A percentile compares a stretch with the other conserved stretches of the same genome.
Evolutionary conservation across 1,140 invertebrate genomes (phyloP).

Genomic region (Dendrolimus punctatus): DNA sequence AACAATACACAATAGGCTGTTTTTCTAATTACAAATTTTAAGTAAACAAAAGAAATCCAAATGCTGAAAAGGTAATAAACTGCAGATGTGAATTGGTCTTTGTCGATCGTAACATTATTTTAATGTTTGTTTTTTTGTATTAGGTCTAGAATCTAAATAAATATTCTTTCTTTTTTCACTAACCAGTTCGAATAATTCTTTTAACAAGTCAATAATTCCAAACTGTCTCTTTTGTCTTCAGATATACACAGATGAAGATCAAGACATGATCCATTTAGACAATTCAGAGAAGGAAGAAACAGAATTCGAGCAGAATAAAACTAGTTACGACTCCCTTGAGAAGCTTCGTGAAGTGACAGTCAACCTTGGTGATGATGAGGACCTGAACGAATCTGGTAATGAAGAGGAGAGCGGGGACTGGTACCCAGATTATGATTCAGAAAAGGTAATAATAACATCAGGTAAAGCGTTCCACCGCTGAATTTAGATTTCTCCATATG

Average conservation of each 20-base stretch:
- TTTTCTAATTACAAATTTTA: too few relatives aligned
- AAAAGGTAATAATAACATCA: slow-evolving; percentile 20
- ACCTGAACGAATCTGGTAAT: slow-evolving; percentile 38
- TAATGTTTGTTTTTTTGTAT: too few relatives aligned
- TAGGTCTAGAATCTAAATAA: too few relatives aligned
- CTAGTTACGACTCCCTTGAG: slow-evolving; percentile 31
- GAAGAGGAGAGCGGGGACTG: slow-evolving; percentile 54
- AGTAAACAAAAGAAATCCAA: too few relatives aligned
- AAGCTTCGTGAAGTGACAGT: slow-evolving; percentile 50
- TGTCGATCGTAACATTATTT: too few relatives aligned
- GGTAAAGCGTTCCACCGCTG: neutral
- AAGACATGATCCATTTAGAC: slow-evolving; percentile 26
- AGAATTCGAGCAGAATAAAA: slow-evolving; percentile 24
- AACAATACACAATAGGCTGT: too few relatives aligned
- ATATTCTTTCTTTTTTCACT: neutral
- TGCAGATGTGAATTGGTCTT: too few relatives aligned
- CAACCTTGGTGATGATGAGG: slow-evolving; percentile 42
- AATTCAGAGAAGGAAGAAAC: slow-evolving; percentile 23
- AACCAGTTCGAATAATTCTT: neutral
- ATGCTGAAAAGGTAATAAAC: too few relatives aligned
- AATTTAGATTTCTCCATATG: neutral
- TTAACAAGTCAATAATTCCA: neutral
- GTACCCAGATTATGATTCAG: slow-evolving; percentile 52
- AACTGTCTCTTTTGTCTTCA: slow-evolving; percentile 19
- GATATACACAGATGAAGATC: slow-evolving; percentile 58